These are phyloP conservation scores for Acrossocheilus wenchowensis DNA, from an alignment of 2,797 vertebrate genomes.

Conservation along the genomic window DNA sequence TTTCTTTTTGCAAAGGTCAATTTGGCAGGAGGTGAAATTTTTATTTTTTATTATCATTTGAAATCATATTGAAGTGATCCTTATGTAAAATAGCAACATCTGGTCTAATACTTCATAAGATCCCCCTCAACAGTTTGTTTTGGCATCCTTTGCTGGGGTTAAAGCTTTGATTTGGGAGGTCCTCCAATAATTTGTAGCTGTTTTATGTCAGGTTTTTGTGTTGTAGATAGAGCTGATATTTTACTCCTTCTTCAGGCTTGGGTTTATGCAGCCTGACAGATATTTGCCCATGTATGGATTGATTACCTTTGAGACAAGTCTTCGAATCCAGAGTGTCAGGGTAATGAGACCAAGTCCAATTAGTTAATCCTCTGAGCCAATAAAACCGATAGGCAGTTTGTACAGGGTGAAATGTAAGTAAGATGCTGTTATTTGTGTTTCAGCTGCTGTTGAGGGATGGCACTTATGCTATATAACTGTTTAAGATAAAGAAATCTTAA, in stretches of 20 bases:
- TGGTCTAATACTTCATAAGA: not conserved
- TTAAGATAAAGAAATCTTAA: not conserved
- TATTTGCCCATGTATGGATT: slow-evolving; percentile 53
- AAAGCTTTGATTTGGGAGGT: slow-evolving; percentile 7
- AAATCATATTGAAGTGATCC: not conserved
- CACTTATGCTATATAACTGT: not conserved
- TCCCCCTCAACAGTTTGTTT: not conserved
- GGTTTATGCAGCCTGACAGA: slow-evolving; percentile 31
- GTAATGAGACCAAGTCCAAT: slow-evolving; percentile 59
- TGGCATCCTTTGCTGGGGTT: not conserved
- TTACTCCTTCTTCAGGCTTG: slow-evolving; percentile 25
- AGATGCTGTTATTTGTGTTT: slow-evolving; percentile 40
- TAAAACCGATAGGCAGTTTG: slow-evolving; percentile 40
- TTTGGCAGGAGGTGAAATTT: slow-evolving; percentile 11
- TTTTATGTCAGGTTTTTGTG: not conserved
- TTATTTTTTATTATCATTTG: not conserved
- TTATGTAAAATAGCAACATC: not conserved
- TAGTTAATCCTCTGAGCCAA: slow-evolving; percentile 54
- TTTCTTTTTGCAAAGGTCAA: slow-evolving; percentile 26
- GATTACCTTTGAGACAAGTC: slow-evolving; percentile 55
- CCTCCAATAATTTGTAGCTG: not conserved
- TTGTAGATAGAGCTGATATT: slow-evolving; percentile 20
- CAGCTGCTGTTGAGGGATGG: not conserved
- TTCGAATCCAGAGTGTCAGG: slow-evolving; percentile 43
- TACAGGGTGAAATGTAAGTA: slow-evolving; percentile 39